Base-by-base conservation (phyloP, 1,140 invertebrate species). In the Achatina immaculata region DNA sequence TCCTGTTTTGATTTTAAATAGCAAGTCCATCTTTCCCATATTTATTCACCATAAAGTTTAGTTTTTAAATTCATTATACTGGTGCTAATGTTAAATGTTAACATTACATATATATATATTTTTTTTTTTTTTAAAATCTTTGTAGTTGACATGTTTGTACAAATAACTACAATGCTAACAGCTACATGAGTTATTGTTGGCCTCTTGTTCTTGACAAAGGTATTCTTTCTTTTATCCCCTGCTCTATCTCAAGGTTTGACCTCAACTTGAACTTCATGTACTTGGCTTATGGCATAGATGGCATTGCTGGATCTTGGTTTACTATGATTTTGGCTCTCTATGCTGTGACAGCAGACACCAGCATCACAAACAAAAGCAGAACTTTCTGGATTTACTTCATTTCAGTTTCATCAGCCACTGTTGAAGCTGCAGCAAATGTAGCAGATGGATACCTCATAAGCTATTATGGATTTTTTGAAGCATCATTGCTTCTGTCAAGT, bases 271-370 rank as follows among this genome's bases (percentile, higher is more conserved):
- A 74, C 24, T 73, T 58, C 11, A 55, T 81, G 66, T 83, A 81
- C 62, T 3, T 83, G 40, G 82, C 66, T 14, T 74, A 48, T 43
- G 42, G 38, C 14, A 1, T 78, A 19, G 82, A 83, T 51, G 82
- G 82, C 16, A 2, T 83, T 36, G 43, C 45, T 24, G 82, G 82
- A 0, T 78, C 82, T 7, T 65, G 76, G 58, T 81, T 69, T 40
- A 45, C 68, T 0, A 7, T 83, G 34, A 0, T 55, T 7, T 2
- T 81, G 9, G 82, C 69, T 7, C n/a, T 81, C 0, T 73, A 21
- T 34, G 51, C 82, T 3, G 31, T 76, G n/a, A 74, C 66, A 9
- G 82, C 82, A 24, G 82, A 83, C 71, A 72, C 81, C 69, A 73
- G 72, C 36, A 43, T 38, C 38, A 55, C 40, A 1, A 16, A 45